Base-by-base conservation (phyloP, 2,797 vertebrate species). In the Hippocampus kuda region DNA sequence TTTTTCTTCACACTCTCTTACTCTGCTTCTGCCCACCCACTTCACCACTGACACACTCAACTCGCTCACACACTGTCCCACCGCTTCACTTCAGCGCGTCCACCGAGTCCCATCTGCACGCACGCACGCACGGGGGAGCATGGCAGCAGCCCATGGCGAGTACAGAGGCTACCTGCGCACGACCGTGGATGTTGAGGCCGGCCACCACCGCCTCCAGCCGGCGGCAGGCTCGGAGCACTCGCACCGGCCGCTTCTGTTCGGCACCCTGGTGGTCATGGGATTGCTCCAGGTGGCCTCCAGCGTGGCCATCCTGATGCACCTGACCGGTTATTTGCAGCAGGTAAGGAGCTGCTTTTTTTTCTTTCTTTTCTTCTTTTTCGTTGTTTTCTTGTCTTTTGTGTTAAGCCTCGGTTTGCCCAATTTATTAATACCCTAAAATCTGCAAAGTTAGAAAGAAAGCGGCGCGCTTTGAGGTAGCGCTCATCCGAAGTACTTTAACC, bases 211-310 rank as follows among this genome's bases (percentile, higher is more conserved):
- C 75, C 87, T 89, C 71, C 86, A 89, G 72, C 71, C 87, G 51
- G 83, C 76, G 51, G 87, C 82, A 34, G 86, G 75, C 74, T 85
- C 88, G 68, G 89, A 90, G 71, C 75, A 85, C 69, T 88, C 89
- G 0, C 87, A 90, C 78, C 85, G 90, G 48, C 86, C 91, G 48
- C 88, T 93, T 10, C 80, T 94, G 1, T 90, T 95, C 71, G 90
- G 91, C 71, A 94, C 94, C 34, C 92, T 98, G 1, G 87, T 92
- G 65, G 89, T 96, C 3, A 91, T 98, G 90, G 95, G 93, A 72
- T 81, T 97, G 85, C 94, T 95, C n/a, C 96, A 99, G 89, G 92
- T 97, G 70, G 91, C 94, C 27, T 98, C 95, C 85, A 97, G 95
- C 75, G 89, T 97, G 65, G 94, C 95, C 4, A 92, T 98, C 72